Evolutionary conservation across 1,140 invertebrate genomes (phyloP), one percentile per base, ranked within the genome.

Genomic region (Megalopta genalis): DNA sequence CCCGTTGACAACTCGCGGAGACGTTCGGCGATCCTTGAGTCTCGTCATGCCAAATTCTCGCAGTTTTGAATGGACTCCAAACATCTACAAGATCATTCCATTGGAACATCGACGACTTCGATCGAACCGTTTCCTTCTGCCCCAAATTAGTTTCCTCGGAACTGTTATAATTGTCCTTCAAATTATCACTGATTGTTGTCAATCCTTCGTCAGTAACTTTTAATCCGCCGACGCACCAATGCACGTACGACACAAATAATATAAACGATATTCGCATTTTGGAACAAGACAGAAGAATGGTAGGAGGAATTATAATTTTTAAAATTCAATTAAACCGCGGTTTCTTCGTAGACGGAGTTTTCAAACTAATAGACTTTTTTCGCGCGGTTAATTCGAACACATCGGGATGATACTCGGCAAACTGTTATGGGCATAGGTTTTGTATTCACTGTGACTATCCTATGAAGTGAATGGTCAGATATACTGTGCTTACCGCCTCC

Each of bases 381-480:
- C 49, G 49, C 49, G 49, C 49, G 49, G 16, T 52, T 14, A 52
- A 14, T 52, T 52, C 16, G 49, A 18, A 18, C 12, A 9, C 9
- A 10, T 46, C 42, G 49, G 18, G 5, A 5, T 3, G 1, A 12
- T 14, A 46, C 18, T 7, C 49, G 6, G 18, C 16, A 52, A 52
- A 52, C 49, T 18, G 16, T 5, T 6, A 65, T 32, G 16, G 65
- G 3, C 18, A 65, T 32, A n/a, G 74, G 3, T 77, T 39, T 60
- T 37, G 54, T 42, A 42, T 54, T 49, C 23, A 87, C 83, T 88
- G 82, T 83, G 21, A 52, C 46, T 76, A 81, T 59, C 63, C 46
- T 63, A 83, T 68, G 59, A 72, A 84, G 67, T 82, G 82, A 75
- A 81, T 83, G 77, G 77, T 81, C 82, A 85, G 77, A 84, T 88